Evolutionary conservation across 2,113 vertebrate species (phyloP), one percentile per base, ranked within the genome.

Genomic region (Sturnus vulgaris): DNA sequence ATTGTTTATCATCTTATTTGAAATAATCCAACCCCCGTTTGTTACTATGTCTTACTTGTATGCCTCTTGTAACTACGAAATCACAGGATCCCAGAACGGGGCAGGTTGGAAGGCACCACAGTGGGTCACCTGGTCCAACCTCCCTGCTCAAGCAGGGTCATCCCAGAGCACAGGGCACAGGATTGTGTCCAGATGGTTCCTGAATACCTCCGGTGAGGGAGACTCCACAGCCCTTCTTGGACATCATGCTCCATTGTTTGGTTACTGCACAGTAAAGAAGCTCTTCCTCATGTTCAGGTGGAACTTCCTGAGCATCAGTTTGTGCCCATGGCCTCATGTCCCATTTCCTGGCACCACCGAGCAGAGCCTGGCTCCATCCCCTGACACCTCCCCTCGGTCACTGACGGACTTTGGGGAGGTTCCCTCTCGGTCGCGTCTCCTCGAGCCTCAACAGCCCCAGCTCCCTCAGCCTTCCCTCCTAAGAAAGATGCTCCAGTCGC

Each of bases 141-240:
- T 61, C 24, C 7, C 28, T 87, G 47, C 40, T 69, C 12, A 24
- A 16, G 47, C 40, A 63, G 12, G 28, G 40, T 21, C 28, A 70
- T 30, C 30, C 16, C 10, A 24, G 24, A 79, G 20, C 28, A 61
- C 47, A 7, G 0, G 23, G 49, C 40, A 55, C 30, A 63, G 56
- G n/a, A 63, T 17, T 61, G n/a, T 39, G 28, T 46, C 28, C 23
- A 53, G 7, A 5, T n/a, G 15, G 47, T 28, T 39, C 56, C 3
- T 35, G 30, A 30, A 17, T 14, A 10, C 0, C n/a, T 47, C 14
- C 1, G 0, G 22, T 14, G 49, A 61, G 49, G 39, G 40, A 47
- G 24, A 55, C n/a, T 61, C 56, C 23, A 55, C 30, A 39, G 0
- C 23, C 23, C 4, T 56, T 47, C 40, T 39, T 39, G 56, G 2